Base-by-base conservation (phyloP, 2,113 vertebrate genomes). In the Petromus typicus region DNA sequence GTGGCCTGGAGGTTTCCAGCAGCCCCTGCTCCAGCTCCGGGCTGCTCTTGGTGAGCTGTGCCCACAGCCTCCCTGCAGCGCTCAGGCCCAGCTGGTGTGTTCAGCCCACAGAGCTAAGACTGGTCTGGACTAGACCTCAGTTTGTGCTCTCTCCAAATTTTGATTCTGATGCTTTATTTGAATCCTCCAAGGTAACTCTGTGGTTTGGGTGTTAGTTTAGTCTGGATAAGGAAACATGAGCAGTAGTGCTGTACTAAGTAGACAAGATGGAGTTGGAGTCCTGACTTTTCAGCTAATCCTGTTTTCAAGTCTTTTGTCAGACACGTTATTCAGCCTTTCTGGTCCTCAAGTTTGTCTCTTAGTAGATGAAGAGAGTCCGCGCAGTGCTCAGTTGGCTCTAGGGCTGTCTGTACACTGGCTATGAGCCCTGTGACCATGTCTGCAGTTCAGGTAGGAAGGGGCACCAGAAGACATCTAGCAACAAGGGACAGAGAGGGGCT, bases 121-220 rank as follows among this genome's bases (percentile, higher is more conserved):
- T n/a, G 40, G 67, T 92, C 69, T 27, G 11, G 3, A 5, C 7
- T 79, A 66, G 45, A 56, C 56, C 3, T 43, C 30, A 37, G 18
- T 20, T 90, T 86, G 51, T 57, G 43, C 54, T 91, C 37, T 94
- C 51, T 96, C 43, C 64, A 45, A 59, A 57, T 63, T 67, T 76
- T 91, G 32, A 71, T 63, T 37, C 57, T 57, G 69, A 57, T 51
- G 43, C 86, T 95, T 43, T 45, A n/a, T 51, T 90, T 93, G 84
- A 73, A 6, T 61, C 30, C 43, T 85, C 40, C 25, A 56, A 51
- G 75, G 34, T 86, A 63, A 89, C 80, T 92, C 89, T 87, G 25
- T 59, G 63, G 11, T 40, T 89, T 94, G 40, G 25, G 40, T 59
- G 9, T 66, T 80, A 54, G 51, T 71, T 51, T 91, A 66, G 25